These are phyloP conservation scores for Denticeps clupeoides DNA, from an alignment of 2,797 vertebrate species.

Conservation along the genomic window DNA sequence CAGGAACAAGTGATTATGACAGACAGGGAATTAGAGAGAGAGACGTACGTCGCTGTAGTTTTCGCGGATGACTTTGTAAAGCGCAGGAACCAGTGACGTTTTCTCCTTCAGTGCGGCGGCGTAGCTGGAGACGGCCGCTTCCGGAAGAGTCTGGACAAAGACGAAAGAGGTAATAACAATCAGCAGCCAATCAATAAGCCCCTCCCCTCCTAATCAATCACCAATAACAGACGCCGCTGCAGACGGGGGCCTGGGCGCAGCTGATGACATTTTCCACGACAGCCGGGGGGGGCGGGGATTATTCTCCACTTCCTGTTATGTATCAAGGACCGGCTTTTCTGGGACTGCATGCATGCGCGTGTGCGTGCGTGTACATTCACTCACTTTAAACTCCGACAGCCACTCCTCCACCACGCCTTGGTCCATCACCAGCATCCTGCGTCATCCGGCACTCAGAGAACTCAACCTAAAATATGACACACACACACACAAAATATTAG, in stretches of 20 bases:
- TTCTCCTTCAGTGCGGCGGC: slow-evolving; percentile 82
- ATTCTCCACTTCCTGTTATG: no score
- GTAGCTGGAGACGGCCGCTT: slow-evolving; percentile 81
- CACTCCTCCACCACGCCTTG: slow-evolving; percentile 95
- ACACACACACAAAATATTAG: neutral
- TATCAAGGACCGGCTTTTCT: no score
- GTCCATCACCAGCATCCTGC: slow-evolving; percentile 94
- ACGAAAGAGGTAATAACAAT: no score
- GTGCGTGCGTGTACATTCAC: neutral
- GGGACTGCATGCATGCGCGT: neutral
- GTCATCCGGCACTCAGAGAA: slow-evolving; percentile 67
- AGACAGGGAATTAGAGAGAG: neutral
- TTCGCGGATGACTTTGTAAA: slow-evolving; percentile 93
- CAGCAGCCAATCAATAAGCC: no score
- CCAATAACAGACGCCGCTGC: no score
- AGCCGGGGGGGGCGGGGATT: no score
- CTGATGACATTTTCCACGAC: no score
- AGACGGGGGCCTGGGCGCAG: no score
- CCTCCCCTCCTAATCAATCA: no score
- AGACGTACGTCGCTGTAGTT: slow-evolving; percentile 87
- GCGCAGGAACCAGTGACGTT: slow-evolving; percentile 76
- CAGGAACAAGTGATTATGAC: neutral
- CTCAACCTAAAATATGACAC: slow-evolving; percentile 54
- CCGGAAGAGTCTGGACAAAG: slow-evolving; percentile 73
- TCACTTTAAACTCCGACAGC: slow-evolving; percentile 97